Percentiles rank a stretch among this genome's conserved stretches.
phyloP scores from a whole-genome alignment of 53 echinoderm and acorn worm genomes.

The Echinometra lucunter region DNA sequence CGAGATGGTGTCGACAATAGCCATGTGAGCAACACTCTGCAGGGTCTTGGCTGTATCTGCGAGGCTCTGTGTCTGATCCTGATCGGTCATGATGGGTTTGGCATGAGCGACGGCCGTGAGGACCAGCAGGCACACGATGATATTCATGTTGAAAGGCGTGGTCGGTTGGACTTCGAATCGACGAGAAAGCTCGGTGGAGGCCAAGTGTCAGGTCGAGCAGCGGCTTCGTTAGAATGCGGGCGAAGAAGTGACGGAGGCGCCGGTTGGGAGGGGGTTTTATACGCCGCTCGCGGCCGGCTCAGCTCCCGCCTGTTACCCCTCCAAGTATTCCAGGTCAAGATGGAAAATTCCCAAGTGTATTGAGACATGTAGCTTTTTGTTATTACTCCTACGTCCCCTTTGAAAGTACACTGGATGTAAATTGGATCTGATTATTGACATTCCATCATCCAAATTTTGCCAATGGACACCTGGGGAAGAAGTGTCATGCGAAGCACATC shows the following conservation, averaged over 20 bases:
- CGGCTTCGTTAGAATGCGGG: not conserved
- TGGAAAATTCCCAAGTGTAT: not conserved
- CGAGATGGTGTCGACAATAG: not conserved
- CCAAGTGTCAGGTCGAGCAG: not conserved
- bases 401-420: not conserved
- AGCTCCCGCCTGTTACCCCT: not conserved
- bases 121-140: not conserved
- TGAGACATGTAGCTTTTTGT: not conserved
- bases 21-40: slow-evolving; percentile 31
- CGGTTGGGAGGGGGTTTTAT: not conserved
- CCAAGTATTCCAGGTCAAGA: not conserved
- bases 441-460: not conserved
- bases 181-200: slow-evolving; percentile 32
- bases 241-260: slow-evolving; percentile 7
- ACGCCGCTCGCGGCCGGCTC: not conserved
- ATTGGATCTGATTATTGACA: not conserved
- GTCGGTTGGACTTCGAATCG: not conserved
- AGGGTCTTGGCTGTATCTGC: not conserved
- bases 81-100: not conserved
- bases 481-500: not conserved
- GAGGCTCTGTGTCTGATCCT: not conserved
- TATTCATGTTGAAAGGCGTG: not conserved
- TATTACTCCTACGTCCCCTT: too few species aligned
- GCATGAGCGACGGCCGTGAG: not conserved
- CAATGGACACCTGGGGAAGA: not conserved